Percentiles rank a stretch among this genome's conserved stretches.
phyloP scores from a whole-genome alignment of 2,113 vertebrate genomes.

The Bambusicola thoracicus region DNA sequence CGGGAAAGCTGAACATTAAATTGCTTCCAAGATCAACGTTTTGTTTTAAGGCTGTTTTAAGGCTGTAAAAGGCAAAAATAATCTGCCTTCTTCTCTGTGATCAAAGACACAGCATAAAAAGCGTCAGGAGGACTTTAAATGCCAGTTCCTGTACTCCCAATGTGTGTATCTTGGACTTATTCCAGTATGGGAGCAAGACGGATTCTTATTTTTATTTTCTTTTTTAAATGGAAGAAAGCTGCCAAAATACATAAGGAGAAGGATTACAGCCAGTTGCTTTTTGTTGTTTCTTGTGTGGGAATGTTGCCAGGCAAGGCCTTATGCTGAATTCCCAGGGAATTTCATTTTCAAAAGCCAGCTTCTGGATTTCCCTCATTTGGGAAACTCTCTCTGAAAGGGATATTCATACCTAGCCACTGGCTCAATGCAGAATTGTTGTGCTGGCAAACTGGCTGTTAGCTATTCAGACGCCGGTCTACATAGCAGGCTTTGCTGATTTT shows the following conservation, averaged over 20 bases:
- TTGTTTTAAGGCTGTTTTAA: conserved; percentile 55
- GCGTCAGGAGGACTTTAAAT: conserved; percentile 66
- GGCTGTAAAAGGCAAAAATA: conserved; percentile 50
- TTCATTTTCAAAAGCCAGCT: conserved; percentile 57
- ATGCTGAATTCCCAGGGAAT: conserved; percentile 64
- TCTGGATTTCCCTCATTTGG: conserved; percentile 68
- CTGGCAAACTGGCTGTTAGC: conserved; percentile 60
- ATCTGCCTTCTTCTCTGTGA: conserved; percentile 56
- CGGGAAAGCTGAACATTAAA: neutral
- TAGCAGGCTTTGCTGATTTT: conserved; percentile 2
- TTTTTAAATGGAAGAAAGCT: conserved; percentile 34
- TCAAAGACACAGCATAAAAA: conserved; percentile 60
- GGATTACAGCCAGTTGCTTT: conserved; percentile 50
- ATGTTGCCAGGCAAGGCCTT: conserved; percentile 46
- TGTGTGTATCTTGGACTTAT: conserved; percentile 59
- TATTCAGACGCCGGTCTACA: conserved; percentile 4
- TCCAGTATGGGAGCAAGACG: conserved; percentile 64
- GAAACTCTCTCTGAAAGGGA: conserved; percentile 69
- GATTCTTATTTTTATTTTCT: conserved; percentile 61
- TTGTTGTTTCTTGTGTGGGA: conserved; percentile 41
- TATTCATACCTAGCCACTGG: conserved; percentile 62
- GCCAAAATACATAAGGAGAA: conserved; percentile 67
- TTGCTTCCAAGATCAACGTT: conserved; percentile 55
- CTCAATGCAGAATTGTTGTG: conserved; percentile 57
- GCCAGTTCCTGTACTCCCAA: conserved; percentile 59